Evolutionary conservation across 2,113 vertebrate genomes (phyloP).

Genomic region (Macrotus californicus): DNA sequence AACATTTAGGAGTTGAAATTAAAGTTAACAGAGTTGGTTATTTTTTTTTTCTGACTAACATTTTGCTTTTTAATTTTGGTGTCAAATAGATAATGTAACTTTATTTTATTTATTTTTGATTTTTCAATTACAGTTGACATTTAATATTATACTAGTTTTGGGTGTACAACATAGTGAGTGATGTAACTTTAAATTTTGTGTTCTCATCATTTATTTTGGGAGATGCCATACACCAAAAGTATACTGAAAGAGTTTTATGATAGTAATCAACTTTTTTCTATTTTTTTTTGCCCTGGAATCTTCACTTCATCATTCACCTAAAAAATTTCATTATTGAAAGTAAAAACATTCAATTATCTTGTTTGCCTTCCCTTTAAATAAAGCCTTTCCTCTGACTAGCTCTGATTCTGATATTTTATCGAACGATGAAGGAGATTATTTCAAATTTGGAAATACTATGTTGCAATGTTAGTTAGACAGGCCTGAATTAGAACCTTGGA

Average conservation of each 20-base stretch:
- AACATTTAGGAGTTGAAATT: conserved; percentile 29
- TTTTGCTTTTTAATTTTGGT: conserved; percentile 30
- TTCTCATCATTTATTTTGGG: conserved; percentile 9
- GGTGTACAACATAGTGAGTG: background rate
- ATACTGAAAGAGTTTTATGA: background rate
- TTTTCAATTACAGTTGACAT: background rate
- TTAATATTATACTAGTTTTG: background rate
- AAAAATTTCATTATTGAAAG: background rate
- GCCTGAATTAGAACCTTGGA: background rate
- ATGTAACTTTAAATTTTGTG: background rate
- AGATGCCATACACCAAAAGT: background rate
- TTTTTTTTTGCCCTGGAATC: background rate
- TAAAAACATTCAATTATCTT: background rate
- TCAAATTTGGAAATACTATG: background rate
- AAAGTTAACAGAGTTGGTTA: background rate
- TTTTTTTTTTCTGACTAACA: background rate
- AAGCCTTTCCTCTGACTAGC: background rate
- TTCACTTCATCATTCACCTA: background rate
- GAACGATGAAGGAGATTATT: background rate
- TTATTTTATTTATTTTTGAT: background rate
- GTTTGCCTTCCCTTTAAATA: background rate
- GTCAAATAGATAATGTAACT: background rate
- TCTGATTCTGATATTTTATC: background rate
- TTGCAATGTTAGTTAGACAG: background rate
- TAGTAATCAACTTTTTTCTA: background rate